Percentiles rank a stretch among this genome's conserved stretches.
These are phyloP conservation scores for Trissoscelio sp. DNA, from an alignment of 2,888 invertebrate genomes.

Conservation along the genomic window DNA sequence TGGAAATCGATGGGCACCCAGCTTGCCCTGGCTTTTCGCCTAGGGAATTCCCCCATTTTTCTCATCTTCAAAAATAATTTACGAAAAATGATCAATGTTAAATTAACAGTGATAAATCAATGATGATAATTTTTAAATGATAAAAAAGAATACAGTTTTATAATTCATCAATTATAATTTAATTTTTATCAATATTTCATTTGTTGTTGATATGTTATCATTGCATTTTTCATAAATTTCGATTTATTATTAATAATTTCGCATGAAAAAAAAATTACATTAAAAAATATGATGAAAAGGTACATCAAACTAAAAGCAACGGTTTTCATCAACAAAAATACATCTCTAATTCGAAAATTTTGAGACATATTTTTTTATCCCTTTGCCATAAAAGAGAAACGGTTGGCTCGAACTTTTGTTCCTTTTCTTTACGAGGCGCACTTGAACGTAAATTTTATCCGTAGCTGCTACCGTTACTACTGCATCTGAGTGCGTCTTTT, in stretches of 20 bases:
- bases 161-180: neutral
- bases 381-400: constrained; percentile 45
- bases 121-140: no score
- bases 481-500: constrained; percentile 62
- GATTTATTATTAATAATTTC: no score
- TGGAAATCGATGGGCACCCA: constrained; percentile 47
- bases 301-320: neutral
- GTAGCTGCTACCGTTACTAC: constrained; percentile 23
- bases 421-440: constrained; percentile 55
- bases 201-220: no score
- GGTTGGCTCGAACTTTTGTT: constrained; percentile 57
- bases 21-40: constrained; percentile 10
- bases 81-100: no score
- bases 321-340: constrained; percentile 47
- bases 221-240: no score
- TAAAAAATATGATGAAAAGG: constrained; percentile 10
- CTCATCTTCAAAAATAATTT: no score
- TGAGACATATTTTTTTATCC: constrained; percentile 43
- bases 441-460: constrained; percentile 63
- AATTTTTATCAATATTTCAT: no score
- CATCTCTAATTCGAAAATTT: constrained; percentile 52
- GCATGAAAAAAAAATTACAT: neutral
- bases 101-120: no score
- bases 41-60: constrained; percentile 13
- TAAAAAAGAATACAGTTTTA: neutral